Evolutionary conservation across 2,113 vertebrate genomes (phyloP), one percentile per base, ranked within the genome.

Genomic region (Cyanistes caeruleus): DNA sequence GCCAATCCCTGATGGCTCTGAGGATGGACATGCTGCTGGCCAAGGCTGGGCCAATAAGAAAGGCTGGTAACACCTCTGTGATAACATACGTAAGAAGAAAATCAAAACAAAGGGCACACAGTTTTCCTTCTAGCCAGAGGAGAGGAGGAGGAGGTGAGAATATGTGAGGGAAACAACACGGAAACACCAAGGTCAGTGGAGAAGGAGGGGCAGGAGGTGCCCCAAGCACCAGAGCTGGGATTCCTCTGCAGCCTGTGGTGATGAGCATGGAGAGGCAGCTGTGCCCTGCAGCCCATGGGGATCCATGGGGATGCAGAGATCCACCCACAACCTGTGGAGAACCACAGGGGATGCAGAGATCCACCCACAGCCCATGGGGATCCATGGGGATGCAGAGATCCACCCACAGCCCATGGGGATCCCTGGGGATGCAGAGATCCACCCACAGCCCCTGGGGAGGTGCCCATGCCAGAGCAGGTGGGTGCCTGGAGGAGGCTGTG

Each of bases 211-310:
- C 13, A 39, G 49, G 49, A 70, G 27, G 1, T 17, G 49, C 11
- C 31, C 15, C 68, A 72, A 21, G 35, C 2, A 8, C 28, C 1
- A 0, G 4, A 41, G 35, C 20, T 1, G 4, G 24, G 68, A 31
- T 24, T 31, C 20, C 35, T 31, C 35, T 70, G 15, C 28, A 24
- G 48, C 4, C 20, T 1, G 1, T 31, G 48, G 20, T 52, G 15
- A 70, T 43, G 15, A 8, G 9, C 62, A 15, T 22, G 39, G 28
- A 10, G 39, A 43, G 8, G n/a, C 17, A 39, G 39, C 39, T 39
- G 39, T 39, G 39, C 39, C 12, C 7, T 23, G 17, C 23, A 31
- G 52, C 59, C 35, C 35, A 3, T 19, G 35, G 24, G 24, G 23
- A 49, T 24, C 48, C 11, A 49, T 13, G 48, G 48, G 11, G 22